Evolutionary conservation across 2,113 vertebrate species (phyloP), one percentile per base, ranked within the genome.

Genomic region (Hippocampus mohnikei): DNA sequence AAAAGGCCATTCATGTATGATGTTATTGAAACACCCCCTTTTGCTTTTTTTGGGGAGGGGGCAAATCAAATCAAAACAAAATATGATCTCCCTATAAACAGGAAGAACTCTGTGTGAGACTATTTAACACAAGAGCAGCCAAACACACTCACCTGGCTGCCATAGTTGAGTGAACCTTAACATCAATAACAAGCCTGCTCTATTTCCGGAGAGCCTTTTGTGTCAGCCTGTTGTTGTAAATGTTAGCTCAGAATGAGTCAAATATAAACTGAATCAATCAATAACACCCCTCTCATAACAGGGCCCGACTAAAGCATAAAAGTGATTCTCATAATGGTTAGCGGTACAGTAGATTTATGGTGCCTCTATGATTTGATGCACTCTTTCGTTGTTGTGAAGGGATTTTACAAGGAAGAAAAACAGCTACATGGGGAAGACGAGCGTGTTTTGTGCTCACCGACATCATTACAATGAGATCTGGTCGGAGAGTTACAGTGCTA

Each of bases 191-290:
- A 79, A 74, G 58, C 65, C 77, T 67, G 59, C 66, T 69, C 73
- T 56, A 73, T 78, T 77, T 77, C 72, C 81, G 68, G 71, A 67
- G 77, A 85, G 66, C 48, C 71, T 59, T 84, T 88, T 85, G 63
- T 80, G 78, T 75, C 23, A 15, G 68, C 48, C 69, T 76, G 75
- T 72, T 78, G 73, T 72, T 70, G 40, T 68, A 67, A 63, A 73
- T 72, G 37, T 58, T 33, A 72, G 62, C 72, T 70, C 62, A 42
- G 25, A 73, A 84, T 41, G 55, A 81, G 60, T 66, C 61, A 83
- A 90, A 84, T 68, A 74, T 61, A 80, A 48, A 71, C 41, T 62
- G 83, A 84, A 88, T 88, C 86, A 84, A 88, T 89, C 88, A 85
- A 89, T 87, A 81, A 75, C 67, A 71, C 63, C 72, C 53, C 41